Evolutionary conservation across 2,888 invertebrate genomes (phyloP), one percentile per base, ranked within the genome.

Genomic region (Shargacucullia verbasci): DNA sequence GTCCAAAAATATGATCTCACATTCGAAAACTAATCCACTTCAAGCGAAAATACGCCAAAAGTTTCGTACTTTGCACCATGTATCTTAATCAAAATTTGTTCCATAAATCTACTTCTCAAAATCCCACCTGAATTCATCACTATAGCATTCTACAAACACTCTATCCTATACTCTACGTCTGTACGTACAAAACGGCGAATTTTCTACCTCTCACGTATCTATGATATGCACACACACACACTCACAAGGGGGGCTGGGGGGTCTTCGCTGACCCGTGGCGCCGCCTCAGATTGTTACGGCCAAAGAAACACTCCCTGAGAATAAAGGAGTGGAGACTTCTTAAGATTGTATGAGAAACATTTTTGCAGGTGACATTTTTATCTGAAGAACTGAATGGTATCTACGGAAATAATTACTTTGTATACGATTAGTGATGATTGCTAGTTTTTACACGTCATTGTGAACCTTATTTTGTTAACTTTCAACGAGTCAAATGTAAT

Each of bases 261-360:
- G 80, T 80, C 81, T 80, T 79, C 86, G 87, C 91, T 92, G 92
- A 92, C 92, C 92, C 92, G 89, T 90, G 91, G 90, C 91, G 91
- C 91, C 90, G 90, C 90, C 92, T 92, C 86, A 87, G 91, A 91
- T 91, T 92, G 92, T 92, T 92, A 92, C 91, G 90, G 91, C 87
- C 89, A 90, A 87, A 89, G 91, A 90, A 91, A 91, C 91, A 90
- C 90, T 91, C 87, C 81, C 76, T 68, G 60, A 53, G 81, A 73
- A 77, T 54, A 81, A 52, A 13, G 67, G 45, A 53, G 50, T 84
- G 53, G 87, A 90, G 84, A 50, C 6, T 70, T 25, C 33, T 31
- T 47, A 10, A 37, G 13, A 13, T 20, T 13, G 11, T 45, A 11
- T 27, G 29, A 3, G 29, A 29, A 4, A 29, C 7, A 29, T 13